Evolutionary conservation across 2,888 invertebrate genomes (phyloP), one percentile per base, ranked within the genome.

Genomic region (Torymus auratus): DNA sequence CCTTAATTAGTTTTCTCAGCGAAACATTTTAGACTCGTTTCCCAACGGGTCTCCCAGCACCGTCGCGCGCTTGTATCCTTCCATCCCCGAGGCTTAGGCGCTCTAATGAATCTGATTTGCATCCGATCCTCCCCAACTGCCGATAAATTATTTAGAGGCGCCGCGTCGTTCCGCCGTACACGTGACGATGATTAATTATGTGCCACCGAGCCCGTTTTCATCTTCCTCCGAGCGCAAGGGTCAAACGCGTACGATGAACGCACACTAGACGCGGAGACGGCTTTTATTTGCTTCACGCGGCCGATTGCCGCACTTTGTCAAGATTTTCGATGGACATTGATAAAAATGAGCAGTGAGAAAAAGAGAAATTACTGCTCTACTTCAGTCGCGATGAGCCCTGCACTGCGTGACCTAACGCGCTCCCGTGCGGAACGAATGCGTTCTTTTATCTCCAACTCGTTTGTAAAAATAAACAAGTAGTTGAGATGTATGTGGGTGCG

Each of bases 51-150:
- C 28, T 28, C 14, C 14, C 15, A 13, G 4, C 28, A n/a, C 13
- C 60, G 52, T 60, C 28, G 3, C 28, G 0, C 28, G 7, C 3
- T 28, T 2, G 28, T 70, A 73, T 78, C 70, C 62, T 20, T 75
- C 71, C 72, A 77, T 79, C 80, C 61, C 73, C 70, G 53, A 12
- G 52, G 73, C 53, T 65, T 76, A 23, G 56, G 65, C 28, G 23
- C 87, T 84, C 87, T 90, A 90, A 90, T 90, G 90, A 90, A 89
- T 89, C 88, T 88, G 87, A 90, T 90, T 90, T 90, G 88, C 90
- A 90, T 90, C 88, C 88, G 89, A 90, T 89, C 89, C 89, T 85
- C 80, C 84, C 86, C 87, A 88, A 89, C 89, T 87, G 86, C 85
- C 86, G 85, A 88, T 87, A 77, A 81, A 81, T 81, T 81, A 77